Percentiles rank a stretch among this genome's conserved stretches.
These are phyloP conservation scores for Oryzias curvinotus DNA, from an alignment of 2,113 vertebrate species.

Conservation along the genomic window DNA sequence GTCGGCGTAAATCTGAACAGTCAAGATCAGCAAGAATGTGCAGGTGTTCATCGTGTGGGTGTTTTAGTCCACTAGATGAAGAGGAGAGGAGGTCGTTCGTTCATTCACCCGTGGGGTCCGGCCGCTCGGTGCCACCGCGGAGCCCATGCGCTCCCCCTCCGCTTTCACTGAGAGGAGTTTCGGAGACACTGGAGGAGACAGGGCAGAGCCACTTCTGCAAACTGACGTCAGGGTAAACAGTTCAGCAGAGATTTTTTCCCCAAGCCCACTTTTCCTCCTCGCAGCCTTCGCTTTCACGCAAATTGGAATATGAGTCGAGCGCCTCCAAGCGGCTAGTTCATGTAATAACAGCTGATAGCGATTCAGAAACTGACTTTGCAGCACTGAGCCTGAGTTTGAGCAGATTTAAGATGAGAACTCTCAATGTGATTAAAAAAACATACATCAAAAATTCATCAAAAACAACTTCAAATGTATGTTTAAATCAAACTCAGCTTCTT, in stretches of 20 bases:
- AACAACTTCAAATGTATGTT: background rate
- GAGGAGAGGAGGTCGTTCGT: conserved; percentile 65
- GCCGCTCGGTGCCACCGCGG: conserved; percentile 44
- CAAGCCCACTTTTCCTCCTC: conserved; percentile 59
- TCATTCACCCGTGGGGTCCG: conserved; percentile 62
- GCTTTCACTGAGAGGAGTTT: conserved; percentile 65
- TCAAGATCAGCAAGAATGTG: conserved; percentile 77
- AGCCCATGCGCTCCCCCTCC: conserved; percentile 63
- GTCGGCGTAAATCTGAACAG: conserved; percentile 80
- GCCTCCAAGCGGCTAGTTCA: conserved; percentile 66
- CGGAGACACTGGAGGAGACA: conserved; percentile 66
- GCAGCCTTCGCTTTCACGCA: conserved; percentile 7
- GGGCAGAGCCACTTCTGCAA: conserved; percentile 71
- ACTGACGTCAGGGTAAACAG: conserved; percentile 84
- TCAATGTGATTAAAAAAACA: no score
- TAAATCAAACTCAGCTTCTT: no score
- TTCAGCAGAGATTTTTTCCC: conserved; percentile 70
- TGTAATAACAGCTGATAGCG: conserved; percentile 16
- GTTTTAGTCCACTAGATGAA: conserved; percentile 78
- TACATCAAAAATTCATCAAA: background rate
- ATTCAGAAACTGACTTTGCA: conserved; percentile 6
- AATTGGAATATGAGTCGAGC: conserved; percentile 54
- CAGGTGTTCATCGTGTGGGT: conserved; percentile 78
- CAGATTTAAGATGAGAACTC: no score
- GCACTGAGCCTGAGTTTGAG: no score